Base-by-base conservation (phyloP, 2,113 vertebrate genomes). In the Brachyhypopomus occidentalis region DNA sequence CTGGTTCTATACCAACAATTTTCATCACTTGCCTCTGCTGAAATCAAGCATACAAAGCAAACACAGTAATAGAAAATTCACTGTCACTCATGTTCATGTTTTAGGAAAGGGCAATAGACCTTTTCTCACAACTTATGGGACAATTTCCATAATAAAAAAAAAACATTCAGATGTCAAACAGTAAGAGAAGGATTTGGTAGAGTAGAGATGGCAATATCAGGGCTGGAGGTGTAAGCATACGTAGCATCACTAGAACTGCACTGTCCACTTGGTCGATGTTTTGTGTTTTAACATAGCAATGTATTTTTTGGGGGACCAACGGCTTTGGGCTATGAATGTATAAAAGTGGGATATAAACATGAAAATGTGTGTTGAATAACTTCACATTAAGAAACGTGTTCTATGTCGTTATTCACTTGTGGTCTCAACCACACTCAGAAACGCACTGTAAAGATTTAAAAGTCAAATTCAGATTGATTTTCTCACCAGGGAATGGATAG, bases 221-320 rank as follows among this genome's bases (percentile, higher is more conserved):
- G 84, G 79, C 84, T 85, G 79, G 85, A 85, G 63, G 75, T 86
- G 83, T 76, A 83, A 55, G 80, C 84, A 81, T 78, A 82, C 66
- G 84, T 87, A 87, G 86, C 87, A 80, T 84, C 84, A 79, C 85
- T 84, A 79, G 77, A 86, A 74, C 72, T 88, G 83, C 84, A 83
- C 85, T 82, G 81, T 88, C 84, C 78, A 85, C 83, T 80, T 86
- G 84, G 75, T 76, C 73, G 67, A 82, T 84, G 79, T 87, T 81
- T 85, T 79, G 81, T 84, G 84, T 87, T 87, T 80, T 79, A 87
- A 84, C 81, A 83, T 87, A 84, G 87, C 91, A 91, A 90, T 93
- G 91, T 93, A 92, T 92, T 92, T 52, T 91, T 91, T 90, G 89
- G 92, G 92, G 90, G 88, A 93, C 86, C 85, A 88, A 88, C 76